Percentiles rank a stretch among this genome's conserved stretches.
Conservation (phyloP, 2,113 vertebrate genomes). For the Trinectes maculatus region DNA sequence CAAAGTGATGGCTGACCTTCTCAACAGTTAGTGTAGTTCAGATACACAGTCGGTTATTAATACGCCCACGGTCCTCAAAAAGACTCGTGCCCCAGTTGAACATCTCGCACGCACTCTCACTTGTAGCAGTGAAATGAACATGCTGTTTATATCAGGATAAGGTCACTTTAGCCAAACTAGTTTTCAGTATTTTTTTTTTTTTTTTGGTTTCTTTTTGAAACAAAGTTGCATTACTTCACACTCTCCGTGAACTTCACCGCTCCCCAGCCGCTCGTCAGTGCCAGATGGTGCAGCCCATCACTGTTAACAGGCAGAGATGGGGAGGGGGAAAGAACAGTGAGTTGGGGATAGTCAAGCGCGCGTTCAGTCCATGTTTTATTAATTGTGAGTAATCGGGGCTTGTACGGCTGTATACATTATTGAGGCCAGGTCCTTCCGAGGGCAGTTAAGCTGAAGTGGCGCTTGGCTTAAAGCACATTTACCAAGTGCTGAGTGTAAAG, state of each 20-base stretch:
- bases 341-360: slow-evolving; percentile 48
- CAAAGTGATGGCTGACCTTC: slow-evolving; percentile 72
- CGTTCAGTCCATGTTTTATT: slow-evolving; percentile 70
- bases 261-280: slow-evolving; percentile 10
- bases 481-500: slow-evolving; percentile 45
- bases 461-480: slow-evolving; percentile 55
- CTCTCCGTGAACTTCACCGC: slow-evolving; percentile 41
- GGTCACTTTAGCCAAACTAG: slow-evolving; percentile 47
- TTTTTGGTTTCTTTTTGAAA: slow-evolving; percentile 2
- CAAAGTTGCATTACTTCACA: slow-evolving; percentile 37
- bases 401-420: slow-evolving; percentile 74
- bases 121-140: slow-evolving; percentile 47
- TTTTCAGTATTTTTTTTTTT: slow-evolving; percentile 22
- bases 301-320: slow-evolving; percentile 56
- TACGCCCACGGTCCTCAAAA: slow-evolving; percentile 48
- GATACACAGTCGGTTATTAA: slow-evolving; percentile 51
- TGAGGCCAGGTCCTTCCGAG: slow-evolving; percentile 63
- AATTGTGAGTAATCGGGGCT: slow-evolving; percentile 74
- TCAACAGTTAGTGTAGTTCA: slow-evolving; percentile 49
- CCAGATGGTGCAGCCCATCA: slow-evolving; percentile 63
- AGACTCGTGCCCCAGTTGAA: slow-evolving; percentile 46
- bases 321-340: slow-evolving; percentile 47
- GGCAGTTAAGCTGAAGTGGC: slow-evolving; percentile 73
- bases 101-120: slow-evolving; percentile 35
- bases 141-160: slow-evolving; percentile 49